Percentiles rank a stretch among this genome's conserved stretches.
Evolutionary conservation across 2,888 invertebrate genomes (phyloP).

Genomic region (Synanthedon andrenaeformis): DNA sequence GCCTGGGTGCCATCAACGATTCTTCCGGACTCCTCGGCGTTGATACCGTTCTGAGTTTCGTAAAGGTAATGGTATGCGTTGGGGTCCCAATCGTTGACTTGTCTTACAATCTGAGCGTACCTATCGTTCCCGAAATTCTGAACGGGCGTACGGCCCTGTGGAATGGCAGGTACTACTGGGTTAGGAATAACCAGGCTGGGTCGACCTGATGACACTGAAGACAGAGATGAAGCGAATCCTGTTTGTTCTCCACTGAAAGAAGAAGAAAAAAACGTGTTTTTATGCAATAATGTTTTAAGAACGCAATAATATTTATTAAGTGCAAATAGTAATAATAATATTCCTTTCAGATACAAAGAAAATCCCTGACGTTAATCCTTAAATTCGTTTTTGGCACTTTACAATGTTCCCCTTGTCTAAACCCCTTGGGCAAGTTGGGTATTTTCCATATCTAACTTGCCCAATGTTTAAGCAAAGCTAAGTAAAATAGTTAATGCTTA

Average conservation of each 20-base stretch:
- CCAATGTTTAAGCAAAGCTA: too few relatives aligned
- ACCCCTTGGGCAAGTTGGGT: too few relatives aligned
- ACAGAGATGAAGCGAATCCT: conserved; percentile 20
- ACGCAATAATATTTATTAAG: too few relatives aligned
- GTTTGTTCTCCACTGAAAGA: conserved; percentile 27
- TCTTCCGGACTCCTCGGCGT: conserved; percentile 73
- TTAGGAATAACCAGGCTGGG: conserved; percentile 8
- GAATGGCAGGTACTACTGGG: background rate
- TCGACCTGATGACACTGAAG: conserved; percentile 28
- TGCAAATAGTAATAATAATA: too few relatives aligned
- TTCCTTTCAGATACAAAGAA: too few relatives aligned
- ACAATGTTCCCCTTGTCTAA: too few relatives aligned
- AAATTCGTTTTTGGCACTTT: too few relatives aligned
- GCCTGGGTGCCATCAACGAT: conserved; percentile 74
- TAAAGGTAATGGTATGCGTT: conserved; percentile 73
- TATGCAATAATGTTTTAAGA: too few relatives aligned
- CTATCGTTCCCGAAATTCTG: conserved; percentile 41
- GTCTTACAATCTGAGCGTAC: conserved; percentile 66
- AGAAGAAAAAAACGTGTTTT: background rate
- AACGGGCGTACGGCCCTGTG: background rate
- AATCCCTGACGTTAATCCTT: too few relatives aligned
- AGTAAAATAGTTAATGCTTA: too few relatives aligned
- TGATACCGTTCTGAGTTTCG: conserved; percentile 75
- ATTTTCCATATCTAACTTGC: too few relatives aligned
- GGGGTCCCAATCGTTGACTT: conserved; percentile 55